Percentiles rank a stretch among this genome's conserved stretches.
These are phyloP conservation scores for Thaleichthys pacificus DNA, from an alignment of 2,797 vertebrate genomes.

Conservation along the genomic window DNA sequence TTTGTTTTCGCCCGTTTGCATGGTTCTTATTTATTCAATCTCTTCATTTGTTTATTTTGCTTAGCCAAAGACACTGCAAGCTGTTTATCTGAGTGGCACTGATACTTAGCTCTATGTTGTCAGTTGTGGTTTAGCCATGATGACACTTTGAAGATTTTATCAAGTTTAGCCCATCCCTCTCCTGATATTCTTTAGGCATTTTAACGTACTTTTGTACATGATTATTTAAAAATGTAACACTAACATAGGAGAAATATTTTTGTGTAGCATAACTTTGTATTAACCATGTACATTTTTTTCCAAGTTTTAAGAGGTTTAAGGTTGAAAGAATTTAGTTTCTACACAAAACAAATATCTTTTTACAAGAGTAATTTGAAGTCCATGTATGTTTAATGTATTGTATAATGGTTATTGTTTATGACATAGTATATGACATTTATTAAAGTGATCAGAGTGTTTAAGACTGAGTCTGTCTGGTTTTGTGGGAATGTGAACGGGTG, in stretches of 20 bases:
- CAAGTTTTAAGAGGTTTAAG: background rate
- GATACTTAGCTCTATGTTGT: background rate
- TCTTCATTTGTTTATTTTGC: background rate
- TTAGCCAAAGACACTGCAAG: background rate
- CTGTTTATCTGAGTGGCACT: background rate
- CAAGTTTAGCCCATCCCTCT: no score
- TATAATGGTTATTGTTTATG: background rate
- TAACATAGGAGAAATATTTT: constrained; percentile 14
- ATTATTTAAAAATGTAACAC: background rate
- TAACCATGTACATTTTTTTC: constrained; percentile 6
- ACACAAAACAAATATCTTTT: background rate
- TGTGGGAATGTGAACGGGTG: background rate
- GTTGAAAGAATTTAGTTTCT: background rate
- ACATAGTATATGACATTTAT: constrained; percentile 24
- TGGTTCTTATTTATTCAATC: background rate
- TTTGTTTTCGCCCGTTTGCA: background rate
- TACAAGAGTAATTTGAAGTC: background rate
- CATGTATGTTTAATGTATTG: constrained; percentile 15
- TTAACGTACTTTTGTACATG: background rate
- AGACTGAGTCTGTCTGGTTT: background rate
- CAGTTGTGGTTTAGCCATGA: background rate
- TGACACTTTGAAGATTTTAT: background rate
- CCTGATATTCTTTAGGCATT: no score
- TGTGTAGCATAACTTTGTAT: constrained; percentile 31
- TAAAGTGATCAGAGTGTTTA: constrained; percentile 41